Percentiles rank a stretch among this genome's conserved stretches.
Conservation (phyloP, 23 tunicate species). For the Phallusia fumigata region DNA sequence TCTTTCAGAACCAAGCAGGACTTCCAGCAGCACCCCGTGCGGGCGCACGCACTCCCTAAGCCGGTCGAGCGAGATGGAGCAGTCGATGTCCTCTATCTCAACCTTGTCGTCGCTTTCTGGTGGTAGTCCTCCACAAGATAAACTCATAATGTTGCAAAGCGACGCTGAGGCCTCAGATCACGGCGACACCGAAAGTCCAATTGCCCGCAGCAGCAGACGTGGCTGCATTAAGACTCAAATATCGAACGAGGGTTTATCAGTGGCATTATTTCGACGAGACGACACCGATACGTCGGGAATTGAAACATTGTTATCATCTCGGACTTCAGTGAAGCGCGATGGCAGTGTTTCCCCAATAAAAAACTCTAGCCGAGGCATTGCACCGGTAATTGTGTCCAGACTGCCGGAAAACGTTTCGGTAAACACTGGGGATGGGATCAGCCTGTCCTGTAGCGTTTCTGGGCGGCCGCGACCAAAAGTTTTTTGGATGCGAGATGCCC, state of each 20-base stretch:
- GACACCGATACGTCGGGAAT: slow-evolving; percentile 1
- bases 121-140: slow-evolving; percentile 7
- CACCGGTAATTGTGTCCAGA: slow-evolving; percentile 19
- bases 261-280: background rate
- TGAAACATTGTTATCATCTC: background rate
- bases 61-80: slow-evolving; percentile 25
- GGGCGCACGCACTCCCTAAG: slow-evolving; percentile 1
- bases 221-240: too few relatives aligned
- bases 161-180: background rate
- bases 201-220: background rate
- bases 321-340: slow-evolving; percentile 5
- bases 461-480: slow-evolving; percentile 68
- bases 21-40: background rate
- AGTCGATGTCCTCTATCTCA: slow-evolving; percentile 28
- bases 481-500: slow-evolving; percentile 80
- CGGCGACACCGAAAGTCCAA: background rate
- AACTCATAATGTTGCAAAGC: background rate
- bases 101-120: slow-evolving; percentile 21
- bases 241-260: background rate
- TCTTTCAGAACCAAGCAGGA: background rate
- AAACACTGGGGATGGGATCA: slow-evolving; percentile 18
- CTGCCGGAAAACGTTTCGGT: slow-evolving; percentile 29
- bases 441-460: slow-evolving; percentile 49
- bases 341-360: background rate
- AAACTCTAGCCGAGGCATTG: background rate